Evolutionary conservation across 2,113 vertebrate genomes (phyloP).

Genomic region (Sylvilagus bachmani): DNA sequence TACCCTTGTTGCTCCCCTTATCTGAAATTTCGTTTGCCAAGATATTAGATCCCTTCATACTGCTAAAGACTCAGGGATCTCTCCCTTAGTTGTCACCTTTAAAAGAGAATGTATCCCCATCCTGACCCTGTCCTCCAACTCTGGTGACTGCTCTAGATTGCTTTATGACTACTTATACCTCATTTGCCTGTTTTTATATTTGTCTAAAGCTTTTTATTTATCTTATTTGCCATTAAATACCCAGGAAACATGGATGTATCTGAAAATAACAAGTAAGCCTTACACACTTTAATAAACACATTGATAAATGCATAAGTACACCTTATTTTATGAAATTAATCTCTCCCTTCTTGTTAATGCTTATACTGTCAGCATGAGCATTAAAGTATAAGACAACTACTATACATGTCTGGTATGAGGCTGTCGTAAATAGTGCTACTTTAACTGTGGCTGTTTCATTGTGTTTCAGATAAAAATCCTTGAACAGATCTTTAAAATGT

Average conservation of each 20-base stretch:
- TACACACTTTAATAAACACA: neutral
- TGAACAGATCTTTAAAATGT: neutral
- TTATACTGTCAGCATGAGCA: neutral
- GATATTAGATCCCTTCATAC: neutral
- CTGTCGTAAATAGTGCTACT: neutral
- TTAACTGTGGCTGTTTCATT: neutral
- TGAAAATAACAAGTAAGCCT: neutral
- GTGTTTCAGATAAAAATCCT: neutral
- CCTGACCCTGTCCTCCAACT: neutral
- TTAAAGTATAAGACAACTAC: neutral
- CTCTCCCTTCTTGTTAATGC: neutral
- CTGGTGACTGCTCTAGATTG: neutral
- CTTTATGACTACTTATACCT: neutral
- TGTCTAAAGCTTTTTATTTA: neutral
- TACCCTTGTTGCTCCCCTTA: fast-evolving
- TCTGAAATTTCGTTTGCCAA: neutral
- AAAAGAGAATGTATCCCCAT: neutral
- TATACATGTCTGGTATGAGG: neutral
- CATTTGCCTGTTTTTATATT: neutral
- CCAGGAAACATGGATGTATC: neutral
- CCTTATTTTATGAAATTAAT: neutral
- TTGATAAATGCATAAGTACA: neutral
- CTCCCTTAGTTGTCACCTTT: neutral
- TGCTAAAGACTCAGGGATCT: neutral
- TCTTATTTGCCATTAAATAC: neutral